These are phyloP conservation scores for Cylloceria caligata DNA, from an alignment of 2,888 invertebrate genomes.

Conservation along the genomic window DNA sequence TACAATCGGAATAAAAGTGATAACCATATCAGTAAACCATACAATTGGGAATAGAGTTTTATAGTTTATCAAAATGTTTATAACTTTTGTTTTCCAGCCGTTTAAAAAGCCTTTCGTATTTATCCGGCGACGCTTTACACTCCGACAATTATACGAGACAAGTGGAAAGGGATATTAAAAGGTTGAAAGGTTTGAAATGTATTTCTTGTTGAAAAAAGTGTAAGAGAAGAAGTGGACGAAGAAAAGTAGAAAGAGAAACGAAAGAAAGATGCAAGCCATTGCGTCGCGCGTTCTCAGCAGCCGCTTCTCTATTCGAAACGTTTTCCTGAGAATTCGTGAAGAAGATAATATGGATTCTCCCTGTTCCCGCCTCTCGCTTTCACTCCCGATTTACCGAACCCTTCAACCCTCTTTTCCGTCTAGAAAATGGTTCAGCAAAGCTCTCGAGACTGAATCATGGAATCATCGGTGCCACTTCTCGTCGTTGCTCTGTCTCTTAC, in stretches of 20 bases:
- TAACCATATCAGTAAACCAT: no score
- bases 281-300: background rate
- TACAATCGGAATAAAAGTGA: no score
- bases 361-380: background rate
- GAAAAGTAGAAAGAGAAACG: background rate
- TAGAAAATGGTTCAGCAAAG: conserved; percentile 43
- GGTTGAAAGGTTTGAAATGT: background rate
- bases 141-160: background rate
- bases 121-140: background rate
- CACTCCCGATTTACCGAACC: conserved; percentile 43
- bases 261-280: background rate
- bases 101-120: background rate
- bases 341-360: conserved; percentile 15
- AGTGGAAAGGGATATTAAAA: background rate
- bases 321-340: conserved; percentile 1
- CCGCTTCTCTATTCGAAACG: conserved; percentile 9
- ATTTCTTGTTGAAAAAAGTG: background rate
- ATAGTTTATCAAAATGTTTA: no score
- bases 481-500: background rate
- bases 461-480: conserved; percentile 51
- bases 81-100: no score
- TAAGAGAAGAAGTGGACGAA: background rate
- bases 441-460: conserved; percentile 64
- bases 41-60: no score
- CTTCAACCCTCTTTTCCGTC: conserved; percentile 49